A percentile compares a stretch with the other conserved stretches of the same genome.
Conservation (phyloP, 2,797 vertebrate species). For the Melanotaenia pygmaea region DNA sequence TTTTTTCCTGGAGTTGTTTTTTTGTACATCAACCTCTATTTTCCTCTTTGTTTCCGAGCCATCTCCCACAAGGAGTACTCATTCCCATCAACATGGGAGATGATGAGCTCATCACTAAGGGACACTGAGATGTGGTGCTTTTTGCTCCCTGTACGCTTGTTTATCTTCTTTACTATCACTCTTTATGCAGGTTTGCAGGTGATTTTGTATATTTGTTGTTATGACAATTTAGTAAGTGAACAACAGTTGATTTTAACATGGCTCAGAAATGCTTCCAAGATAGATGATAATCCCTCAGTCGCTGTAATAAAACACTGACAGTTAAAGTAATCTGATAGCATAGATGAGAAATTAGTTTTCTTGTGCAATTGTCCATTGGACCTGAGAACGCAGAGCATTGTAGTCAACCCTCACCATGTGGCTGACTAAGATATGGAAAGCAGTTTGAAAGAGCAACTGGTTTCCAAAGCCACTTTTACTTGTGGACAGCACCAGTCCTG, state of each 20-base stretch:
- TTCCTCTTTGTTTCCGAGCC: neutral
- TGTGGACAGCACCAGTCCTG: slow-evolving; percentile 14
- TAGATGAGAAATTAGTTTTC: neutral
- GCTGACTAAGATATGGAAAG: slow-evolving; percentile 1
- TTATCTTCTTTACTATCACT: neutral
- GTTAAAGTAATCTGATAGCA: neutral
- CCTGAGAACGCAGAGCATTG: neutral
- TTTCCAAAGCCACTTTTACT: slow-evolving; percentile 5
- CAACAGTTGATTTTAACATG: neutral
- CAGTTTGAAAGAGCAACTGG: neutral
- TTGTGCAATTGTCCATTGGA: no score
- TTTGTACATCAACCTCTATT: neutral
- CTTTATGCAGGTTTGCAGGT: neutral
- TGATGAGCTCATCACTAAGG: neutral
- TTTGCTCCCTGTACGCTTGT: neutral
- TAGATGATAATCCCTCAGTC: neutral
- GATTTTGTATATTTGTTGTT: no score
- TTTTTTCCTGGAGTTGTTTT: neutral
- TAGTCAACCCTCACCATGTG: neutral
- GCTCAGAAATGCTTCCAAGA: neutral
- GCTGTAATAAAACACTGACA: neutral
- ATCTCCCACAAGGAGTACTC: neutral
- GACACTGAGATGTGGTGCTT: neutral
- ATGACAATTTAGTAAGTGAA: no score
- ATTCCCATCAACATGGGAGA: neutral